Evolutionary conservation across 2,797 vertebrate species (phyloP).

Genomic region (Enteromius trimaculatus): DNA sequence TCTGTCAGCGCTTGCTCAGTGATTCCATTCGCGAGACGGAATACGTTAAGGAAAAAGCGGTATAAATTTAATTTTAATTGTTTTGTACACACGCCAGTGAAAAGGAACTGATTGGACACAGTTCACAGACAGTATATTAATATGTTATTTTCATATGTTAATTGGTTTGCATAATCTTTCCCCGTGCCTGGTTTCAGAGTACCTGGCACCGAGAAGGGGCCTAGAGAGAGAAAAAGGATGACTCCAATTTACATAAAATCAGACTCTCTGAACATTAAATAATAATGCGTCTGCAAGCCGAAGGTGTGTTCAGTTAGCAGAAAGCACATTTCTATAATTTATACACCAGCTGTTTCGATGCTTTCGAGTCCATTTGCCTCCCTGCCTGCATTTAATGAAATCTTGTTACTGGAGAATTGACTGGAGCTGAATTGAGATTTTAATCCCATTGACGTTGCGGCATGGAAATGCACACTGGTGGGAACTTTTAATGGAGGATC

Average conservation of each 20-base stretch:
- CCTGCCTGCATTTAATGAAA: slow-evolving; percentile 98
- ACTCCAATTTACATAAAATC: slow-evolving; percentile 98
- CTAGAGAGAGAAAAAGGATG: slow-evolving; percentile 87
- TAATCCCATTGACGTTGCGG: slow-evolving; percentile 95
- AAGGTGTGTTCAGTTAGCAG: slow-evolving; percentile 99
- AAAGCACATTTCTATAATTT: slow-evolving; percentile 99
- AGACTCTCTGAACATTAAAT: slow-evolving; percentile 97
- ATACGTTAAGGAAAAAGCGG: slow-evolving; percentile 96
- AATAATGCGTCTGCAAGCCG: slow-evolving; percentile 96
- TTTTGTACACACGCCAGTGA: slow-evolving; percentile 99
- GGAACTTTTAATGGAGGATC: slow-evolving; percentile 93
- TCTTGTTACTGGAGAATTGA: slow-evolving; percentile 99
- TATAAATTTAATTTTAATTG: slow-evolving; percentile 99
- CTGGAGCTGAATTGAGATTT: slow-evolving; percentile 98
- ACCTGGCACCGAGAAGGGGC: slow-evolving; percentile 93
- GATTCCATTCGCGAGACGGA: slow-evolving; percentile 94
- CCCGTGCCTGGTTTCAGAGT: slow-evolving; percentile 92
- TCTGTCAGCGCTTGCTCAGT: slow-evolving; percentile 90
- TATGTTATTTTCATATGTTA: slow-evolving; percentile 99
- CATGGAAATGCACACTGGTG: slow-evolving; percentile 91
- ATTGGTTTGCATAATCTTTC: slow-evolving; percentile 99
- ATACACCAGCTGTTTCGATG: slow-evolving; percentile 99
- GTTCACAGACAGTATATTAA: slow-evolving; percentile 99
- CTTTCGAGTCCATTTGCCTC: slow-evolving; percentile 94
- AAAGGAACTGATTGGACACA: slow-evolving; percentile 99